Conservation (phyloP, 1,140 invertebrate genomes). For the Pectinophora gossypiella region DNA sequence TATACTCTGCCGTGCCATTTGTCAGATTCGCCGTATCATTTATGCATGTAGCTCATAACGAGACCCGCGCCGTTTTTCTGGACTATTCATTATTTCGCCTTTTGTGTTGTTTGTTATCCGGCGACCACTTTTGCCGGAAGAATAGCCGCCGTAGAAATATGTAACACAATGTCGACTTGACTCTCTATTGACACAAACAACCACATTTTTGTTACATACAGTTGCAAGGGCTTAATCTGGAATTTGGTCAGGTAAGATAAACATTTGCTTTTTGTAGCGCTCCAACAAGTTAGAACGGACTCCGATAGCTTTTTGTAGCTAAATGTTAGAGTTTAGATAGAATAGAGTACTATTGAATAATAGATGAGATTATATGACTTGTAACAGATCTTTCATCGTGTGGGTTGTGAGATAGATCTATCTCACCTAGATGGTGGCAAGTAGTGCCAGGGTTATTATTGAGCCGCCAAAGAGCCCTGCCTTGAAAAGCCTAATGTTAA, state of each 20-base stretch:
- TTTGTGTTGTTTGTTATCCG: slow-evolving; percentile 58
- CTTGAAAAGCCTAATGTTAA: too few species aligned
- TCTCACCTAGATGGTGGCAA: too few species aligned
- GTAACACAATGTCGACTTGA: slow-evolving; percentile 39
- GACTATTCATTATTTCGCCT: slow-evolving; percentile 67
- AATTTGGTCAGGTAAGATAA: slow-evolving; percentile 50
- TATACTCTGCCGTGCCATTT: slow-evolving; percentile 72
- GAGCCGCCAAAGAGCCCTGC: too few species aligned
- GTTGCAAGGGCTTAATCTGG: slow-evolving; percentile 48
- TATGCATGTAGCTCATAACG: slow-evolving; percentile 71
- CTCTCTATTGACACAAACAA: slow-evolving; percentile 41
- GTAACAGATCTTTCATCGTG: too few species aligned
- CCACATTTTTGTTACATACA: slow-evolving; percentile 47
- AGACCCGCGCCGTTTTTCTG: slow-evolving; percentile 63
- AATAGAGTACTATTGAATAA: too few species aligned
- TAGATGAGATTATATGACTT: too few species aligned
- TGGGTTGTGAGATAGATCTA: too few species aligned
- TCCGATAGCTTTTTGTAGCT: slow-evolving; percentile 17
- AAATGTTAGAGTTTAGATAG: background rate
- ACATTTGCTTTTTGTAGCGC: slow-evolving; percentile 40
- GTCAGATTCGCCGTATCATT: slow-evolving; percentile 73
- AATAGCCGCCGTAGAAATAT: slow-evolving; percentile 33
- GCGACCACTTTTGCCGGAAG: slow-evolving; percentile 39
- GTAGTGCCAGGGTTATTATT: too few species aligned
- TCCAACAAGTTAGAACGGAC: slow-evolving; percentile 33